These are phyloP conservation scores for Sogatella furcifera DNA, from an alignment of 1,140 invertebrate genomes.

Conservation along the genomic window DNA sequence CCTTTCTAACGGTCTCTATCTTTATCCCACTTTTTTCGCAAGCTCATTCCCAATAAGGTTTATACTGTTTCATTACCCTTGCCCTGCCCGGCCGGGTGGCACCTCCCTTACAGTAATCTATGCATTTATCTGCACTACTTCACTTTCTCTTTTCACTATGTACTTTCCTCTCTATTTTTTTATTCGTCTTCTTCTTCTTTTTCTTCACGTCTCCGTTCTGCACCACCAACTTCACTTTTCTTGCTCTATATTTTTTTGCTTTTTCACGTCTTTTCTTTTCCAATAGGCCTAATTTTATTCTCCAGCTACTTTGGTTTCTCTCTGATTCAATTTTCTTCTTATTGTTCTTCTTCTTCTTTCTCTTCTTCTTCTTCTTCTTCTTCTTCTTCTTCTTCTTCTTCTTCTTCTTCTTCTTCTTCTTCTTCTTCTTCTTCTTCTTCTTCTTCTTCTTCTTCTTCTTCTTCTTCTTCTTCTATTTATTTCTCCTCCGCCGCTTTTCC, in stretches of 20 bases:
- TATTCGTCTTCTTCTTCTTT: constrained; percentile 12
- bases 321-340: too few species aligned
- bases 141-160: constrained; percentile 3
- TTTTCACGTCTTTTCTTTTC: too few species aligned
- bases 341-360: background rate
- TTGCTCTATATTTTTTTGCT: too few species aligned
- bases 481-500: background rate
- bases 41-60: background rate
- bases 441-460: background rate
- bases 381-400: background rate
- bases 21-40: background rate
- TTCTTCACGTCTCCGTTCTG: too few species aligned
- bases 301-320: too few species aligned
- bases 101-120: too few species aligned
- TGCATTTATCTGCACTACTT: background rate
- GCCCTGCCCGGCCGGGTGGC: too few species aligned
- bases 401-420: constrained; percentile 1
- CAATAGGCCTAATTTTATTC: too few species aligned
- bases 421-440: background rate
- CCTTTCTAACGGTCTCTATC: background rate
- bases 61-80: background rate
- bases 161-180: constrained; percentile 9
- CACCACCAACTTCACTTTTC: too few species aligned
- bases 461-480: background rate
- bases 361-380: constrained; percentile 4